Base-by-base conservation (phyloP, 1,140 invertebrate species). In the Archegozetes longisetosus region DNA sequence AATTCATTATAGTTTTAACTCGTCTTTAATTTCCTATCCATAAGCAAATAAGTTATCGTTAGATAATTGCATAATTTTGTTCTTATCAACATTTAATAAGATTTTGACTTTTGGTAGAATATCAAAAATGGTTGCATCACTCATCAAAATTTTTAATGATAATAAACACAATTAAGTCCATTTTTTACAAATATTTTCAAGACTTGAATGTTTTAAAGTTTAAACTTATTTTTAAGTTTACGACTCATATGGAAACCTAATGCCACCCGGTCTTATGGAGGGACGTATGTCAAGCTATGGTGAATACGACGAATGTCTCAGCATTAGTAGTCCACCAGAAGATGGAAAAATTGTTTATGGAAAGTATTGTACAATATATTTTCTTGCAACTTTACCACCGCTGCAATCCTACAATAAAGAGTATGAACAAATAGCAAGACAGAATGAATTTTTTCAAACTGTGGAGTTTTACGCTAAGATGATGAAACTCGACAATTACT, bases 161-260 rank as follows among this genome's bases (percentile, higher is more conserved):
- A n/a, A n/a, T n/a, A n/a, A n/a, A n/a, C n/a, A n/a, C n/a, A n/a
- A n/a, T n/a, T n/a, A n/a, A n/a, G n/a, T n/a, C n/a, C n/a, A n/a
- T n/a, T n/a, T n/a, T 23, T n/a, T n/a, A n/a, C n/a, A n/a, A n/a
- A n/a, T n/a, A n/a, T n/a, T n/a, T n/a, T n/a, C n/a, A n/a, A n/a
- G n/a, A n/a, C n/a, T n/a, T n/a, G n/a, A n/a, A n/a, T n/a, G n/a
- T n/a, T n/a, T n/a, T n/a, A n/a, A n/a, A n/a, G n/a, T n/a, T n/a
- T n/a, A n/a, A n/a, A n/a, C n/a, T n/a, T n/a, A n/a, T n/a, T n/a
- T n/a, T 9, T 9, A 12, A 55, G 53, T 55, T 23, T 23, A 29
- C 6, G 53, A 55, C 24, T 55, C 53, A 55, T 29, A 29, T 61
- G 58, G 52, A 32, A 65, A 12, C 17, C 6, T 55, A 9, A 20